Evolutionary conservation across 2,113 vertebrate genomes (phyloP).

Genomic region (Cisticola juncidis): DNA sequence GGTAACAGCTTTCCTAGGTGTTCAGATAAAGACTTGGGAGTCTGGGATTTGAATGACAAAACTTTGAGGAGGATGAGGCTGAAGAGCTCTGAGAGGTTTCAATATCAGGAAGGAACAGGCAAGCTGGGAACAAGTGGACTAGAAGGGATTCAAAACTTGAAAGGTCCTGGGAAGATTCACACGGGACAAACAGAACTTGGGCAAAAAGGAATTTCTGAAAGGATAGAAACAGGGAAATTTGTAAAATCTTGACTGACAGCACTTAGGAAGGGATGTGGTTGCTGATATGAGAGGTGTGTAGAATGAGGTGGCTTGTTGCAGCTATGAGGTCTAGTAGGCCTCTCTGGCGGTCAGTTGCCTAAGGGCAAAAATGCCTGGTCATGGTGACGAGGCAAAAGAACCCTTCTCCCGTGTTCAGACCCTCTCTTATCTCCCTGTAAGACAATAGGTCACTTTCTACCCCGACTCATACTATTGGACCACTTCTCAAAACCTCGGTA

Average conservation of each 20-base stretch:
- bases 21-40: not conserved
- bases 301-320: not conserved
- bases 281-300: not conserved
- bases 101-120: not conserved
- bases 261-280: fast-evolving
- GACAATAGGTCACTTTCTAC: too few species aligned
- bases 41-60: not conserved
- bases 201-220: not conserved
- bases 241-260: not conserved
- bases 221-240: not conserved
- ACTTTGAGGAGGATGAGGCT: not conserved
- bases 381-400: too few species aligned
- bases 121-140: not conserved
- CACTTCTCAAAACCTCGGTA: too few species aligned
- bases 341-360: too few species aligned
- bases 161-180: not conserved
- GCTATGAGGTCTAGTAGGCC: too few species aligned
- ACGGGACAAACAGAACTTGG: not conserved
- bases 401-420: too few species aligned
- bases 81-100: not conserved
- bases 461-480: too few species aligned
- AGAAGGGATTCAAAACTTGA: not conserved
- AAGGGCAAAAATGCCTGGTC: too few species aligned
- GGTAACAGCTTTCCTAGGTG: not conserved
- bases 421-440: too few species aligned